Percentiles rank a stretch among this genome's conserved stretches.
Evolutionary conservation across 2,888 invertebrate genomes (phyloP).

Genomic region (Xanthostigma xanthostigma): DNA sequence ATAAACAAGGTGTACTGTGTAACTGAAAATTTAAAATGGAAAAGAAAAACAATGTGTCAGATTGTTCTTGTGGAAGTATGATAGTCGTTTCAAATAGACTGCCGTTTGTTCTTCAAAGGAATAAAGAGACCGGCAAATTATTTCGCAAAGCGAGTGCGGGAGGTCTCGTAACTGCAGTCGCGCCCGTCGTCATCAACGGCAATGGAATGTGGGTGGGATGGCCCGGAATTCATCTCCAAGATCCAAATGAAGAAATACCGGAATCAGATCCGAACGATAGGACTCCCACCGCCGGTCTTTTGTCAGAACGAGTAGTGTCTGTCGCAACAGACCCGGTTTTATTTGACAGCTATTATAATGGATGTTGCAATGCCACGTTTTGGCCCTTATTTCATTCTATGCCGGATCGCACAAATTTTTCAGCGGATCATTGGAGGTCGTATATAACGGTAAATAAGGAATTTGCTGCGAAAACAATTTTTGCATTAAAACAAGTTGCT

Average conservation of each 20-base stretch:
- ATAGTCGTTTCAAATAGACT: conserved; percentile 84
- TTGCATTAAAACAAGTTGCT: conserved; percentile 41
- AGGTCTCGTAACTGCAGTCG: conserved; percentile 79
- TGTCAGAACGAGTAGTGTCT: conserved; percentile 53
- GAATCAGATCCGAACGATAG: conserved; percentile 76
- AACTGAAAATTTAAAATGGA: too few species aligned
- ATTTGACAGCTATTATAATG: conserved; percentile 82
- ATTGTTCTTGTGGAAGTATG: conserved; percentile 42
- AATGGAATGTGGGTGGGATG: conserved; percentile 83
- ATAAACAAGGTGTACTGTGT: too few species aligned
- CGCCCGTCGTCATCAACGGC: conserved; percentile 74
- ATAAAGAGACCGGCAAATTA: conserved; percentile 53
- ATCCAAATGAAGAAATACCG: conserved; percentile 64
- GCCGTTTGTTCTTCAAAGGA: conserved; percentile 70
- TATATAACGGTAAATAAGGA: conserved; percentile 68
- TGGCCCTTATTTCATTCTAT: conserved; percentile 89
- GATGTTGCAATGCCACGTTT: conserved; percentile 81
- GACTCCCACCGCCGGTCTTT: conserved; percentile 73
- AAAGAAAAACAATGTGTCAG: conserved; percentile 12
- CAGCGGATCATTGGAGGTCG: conserved; percentile 67
- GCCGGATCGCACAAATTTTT: conserved; percentile 77
- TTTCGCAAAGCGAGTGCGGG: conserved; percentile 80
- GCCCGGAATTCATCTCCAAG: conserved; percentile 72
- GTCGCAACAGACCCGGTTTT: conserved; percentile 60
- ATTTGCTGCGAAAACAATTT: conserved; percentile 67